Conservation (phyloP, 2,797 vertebrate genomes). For the Pseudochirops cupreus region DNA sequence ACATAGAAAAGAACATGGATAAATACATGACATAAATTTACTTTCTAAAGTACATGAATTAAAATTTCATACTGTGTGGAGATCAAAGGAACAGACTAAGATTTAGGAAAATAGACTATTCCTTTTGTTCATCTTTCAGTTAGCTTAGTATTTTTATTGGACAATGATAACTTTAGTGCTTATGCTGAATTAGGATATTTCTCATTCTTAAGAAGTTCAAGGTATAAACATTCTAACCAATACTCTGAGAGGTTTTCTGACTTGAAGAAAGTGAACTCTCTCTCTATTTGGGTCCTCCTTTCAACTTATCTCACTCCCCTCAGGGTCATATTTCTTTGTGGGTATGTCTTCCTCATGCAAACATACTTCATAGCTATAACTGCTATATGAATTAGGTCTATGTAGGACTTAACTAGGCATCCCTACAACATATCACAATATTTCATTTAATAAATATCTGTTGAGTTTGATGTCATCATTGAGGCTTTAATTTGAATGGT, state of each 20-base stretch:
- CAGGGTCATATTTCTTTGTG: not conserved
- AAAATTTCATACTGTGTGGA: not conserved
- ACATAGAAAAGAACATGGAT: not conserved
- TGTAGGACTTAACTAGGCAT: not conserved
- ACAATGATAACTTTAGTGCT: not conserved
- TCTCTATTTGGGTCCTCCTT: not conserved
- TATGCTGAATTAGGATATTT: not conserved
- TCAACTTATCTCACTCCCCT: not conserved
- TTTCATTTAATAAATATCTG: not conserved
- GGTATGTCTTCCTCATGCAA: not conserved
- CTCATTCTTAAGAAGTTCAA: not conserved
- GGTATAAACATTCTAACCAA: not conserved
- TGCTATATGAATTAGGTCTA: not conserved
- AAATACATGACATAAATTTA: not conserved
- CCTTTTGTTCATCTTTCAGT: not conserved
- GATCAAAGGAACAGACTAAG: not conserved
- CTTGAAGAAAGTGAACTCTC: not conserved
- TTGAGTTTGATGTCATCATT: not conserved
- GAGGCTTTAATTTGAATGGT: not conserved
- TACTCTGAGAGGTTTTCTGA: not conserved
- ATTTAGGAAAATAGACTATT: not conserved
- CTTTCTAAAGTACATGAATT: not conserved
- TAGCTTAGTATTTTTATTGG: not conserved
- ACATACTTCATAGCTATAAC: not conserved
- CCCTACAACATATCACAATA: not conserved